These are phyloP conservation scores for Azemiops feae DNA, from an alignment of 2,113 vertebrate genomes.

Conservation along the genomic window DNA sequence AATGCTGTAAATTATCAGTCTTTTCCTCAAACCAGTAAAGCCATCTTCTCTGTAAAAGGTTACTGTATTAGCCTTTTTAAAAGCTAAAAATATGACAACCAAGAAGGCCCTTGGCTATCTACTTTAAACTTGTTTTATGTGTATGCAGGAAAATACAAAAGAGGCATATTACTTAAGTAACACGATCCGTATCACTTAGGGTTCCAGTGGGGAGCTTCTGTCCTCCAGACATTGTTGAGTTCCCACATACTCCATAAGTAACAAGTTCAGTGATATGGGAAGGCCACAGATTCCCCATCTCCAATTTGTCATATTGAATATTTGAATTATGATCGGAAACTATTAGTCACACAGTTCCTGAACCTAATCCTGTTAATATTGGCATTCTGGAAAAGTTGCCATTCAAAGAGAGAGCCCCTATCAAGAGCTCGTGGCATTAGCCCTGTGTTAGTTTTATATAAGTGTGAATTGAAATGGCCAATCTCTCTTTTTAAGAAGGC, in stretches of 20 bases:
- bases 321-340: neutral
- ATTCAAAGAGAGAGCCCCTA: neutral
- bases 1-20: neutral
- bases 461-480: neutral
- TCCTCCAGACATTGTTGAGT: neutral
- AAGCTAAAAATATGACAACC: neutral
- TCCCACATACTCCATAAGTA: neutral
- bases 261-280: neutral
- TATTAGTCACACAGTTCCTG: neutral
- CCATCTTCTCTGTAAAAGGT: neutral
- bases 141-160: neutral
- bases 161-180: too few relatives aligned
- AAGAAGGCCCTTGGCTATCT: neutral
- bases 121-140: neutral
- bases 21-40: neutral
- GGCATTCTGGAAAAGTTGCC: neutral
- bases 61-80: neutral
- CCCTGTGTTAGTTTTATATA: neutral
- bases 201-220: neutral
- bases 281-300: neutral
- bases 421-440: neutral
- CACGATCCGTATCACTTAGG: neutral
- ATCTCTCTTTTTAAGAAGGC: neutral
- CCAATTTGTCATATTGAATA: neutral
- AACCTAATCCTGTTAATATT: neutral